phyloP scores from a whole-genome alignment of 1,140 invertebrate species.

The Drosophila arizonae region DNA sequence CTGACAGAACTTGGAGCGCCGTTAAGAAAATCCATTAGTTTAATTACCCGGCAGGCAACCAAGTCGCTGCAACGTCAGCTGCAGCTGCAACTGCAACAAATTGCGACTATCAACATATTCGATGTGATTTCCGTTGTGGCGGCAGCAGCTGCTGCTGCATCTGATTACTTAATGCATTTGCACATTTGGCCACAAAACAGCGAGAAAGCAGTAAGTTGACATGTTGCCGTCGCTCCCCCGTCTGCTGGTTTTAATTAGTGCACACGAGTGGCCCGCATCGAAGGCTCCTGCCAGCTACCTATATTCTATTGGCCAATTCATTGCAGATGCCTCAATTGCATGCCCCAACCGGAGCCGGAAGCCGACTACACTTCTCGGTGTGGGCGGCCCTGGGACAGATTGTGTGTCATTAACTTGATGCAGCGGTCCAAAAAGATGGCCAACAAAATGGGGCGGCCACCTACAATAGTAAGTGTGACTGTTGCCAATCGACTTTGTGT shows the following conservation, averaged over 20 bases:
- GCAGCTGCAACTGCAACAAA: conserved; percentile 65
- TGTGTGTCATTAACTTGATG: conserved; percentile 72
- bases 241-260: conserved; percentile 80
- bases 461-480: conserved; percentile 45
- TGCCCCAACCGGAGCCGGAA: conserved; percentile 19
- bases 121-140: conserved; percentile 33
- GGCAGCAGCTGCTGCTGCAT: conserved; percentile 62
- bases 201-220: conserved; percentile 48
- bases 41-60: conserved; percentile 51
- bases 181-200: conserved; percentile 40
- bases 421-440: conserved; percentile 52
- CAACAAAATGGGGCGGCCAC: conserved; percentile 36
- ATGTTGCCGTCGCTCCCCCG: conserved; percentile 36
- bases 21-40: conserved; percentile 58
- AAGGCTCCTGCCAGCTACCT: conserved; percentile 23
- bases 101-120: conserved; percentile 66
- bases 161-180: conserved; percentile 73
- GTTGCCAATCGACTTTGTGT: conserved; percentile 39
- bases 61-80: background rate
- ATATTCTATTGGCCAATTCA: conserved; percentile 80
- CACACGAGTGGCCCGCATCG: conserved; percentile 42
- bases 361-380: conserved; percentile 19
- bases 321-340: conserved; percentile 71
- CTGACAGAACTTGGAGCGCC: conserved; percentile 17
- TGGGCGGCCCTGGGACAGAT: conserved; percentile 58